Conservation (phyloP, 1,140 invertebrate genomes). For the Diorhabda carinulata region DNA sequence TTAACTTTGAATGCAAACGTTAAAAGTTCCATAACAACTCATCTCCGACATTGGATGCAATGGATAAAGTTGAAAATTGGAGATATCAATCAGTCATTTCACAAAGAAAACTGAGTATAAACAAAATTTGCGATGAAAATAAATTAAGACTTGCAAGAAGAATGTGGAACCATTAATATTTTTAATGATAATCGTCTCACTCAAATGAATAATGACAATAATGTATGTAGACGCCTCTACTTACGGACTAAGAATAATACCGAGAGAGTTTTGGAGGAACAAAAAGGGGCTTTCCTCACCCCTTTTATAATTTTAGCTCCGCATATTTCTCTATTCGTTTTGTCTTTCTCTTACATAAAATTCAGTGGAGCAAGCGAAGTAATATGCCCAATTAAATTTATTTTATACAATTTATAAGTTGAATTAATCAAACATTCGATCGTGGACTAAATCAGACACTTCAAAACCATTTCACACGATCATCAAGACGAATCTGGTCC, state of each 20-base stretch:
- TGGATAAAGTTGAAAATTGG: too few species aligned
- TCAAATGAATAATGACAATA: slow-evolving; percentile 47
- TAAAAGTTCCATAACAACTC: too few species aligned
- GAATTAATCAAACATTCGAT: too few species aligned
- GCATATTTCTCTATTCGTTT: slow-evolving; percentile 39
- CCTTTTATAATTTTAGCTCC: slow-evolving; percentile 40
- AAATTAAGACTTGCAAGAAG: slow-evolving; percentile 46
- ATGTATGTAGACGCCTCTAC: slow-evolving; percentile 44
- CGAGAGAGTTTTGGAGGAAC: slow-evolving; percentile 34
- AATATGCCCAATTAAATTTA: too few species aligned
- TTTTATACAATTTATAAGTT: too few species aligned
- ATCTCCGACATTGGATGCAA: too few species aligned
- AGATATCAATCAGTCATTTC: too few species aligned
- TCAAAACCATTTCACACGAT: too few species aligned
- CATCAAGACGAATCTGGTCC: too few species aligned
- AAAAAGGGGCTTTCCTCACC: slow-evolving; percentile 36
- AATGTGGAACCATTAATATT: slow-evolving; percentile 46
- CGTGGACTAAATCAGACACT: too few species aligned
- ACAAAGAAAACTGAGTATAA: slow-evolving; percentile 38
- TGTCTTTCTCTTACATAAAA: slow-evolving; percentile 28
- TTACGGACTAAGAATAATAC: slow-evolving; percentile 33
- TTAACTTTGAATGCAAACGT: too few species aligned
- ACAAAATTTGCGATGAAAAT: slow-evolving; percentile 41
- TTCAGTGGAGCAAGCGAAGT: slow-evolving; percentile 7
- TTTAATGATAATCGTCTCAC: slow-evolving; percentile 45